These are phyloP conservation scores for Meliscaeva auricollis DNA, from an alignment of 2,888 invertebrate genomes.

Conservation along the genomic window DNA sequence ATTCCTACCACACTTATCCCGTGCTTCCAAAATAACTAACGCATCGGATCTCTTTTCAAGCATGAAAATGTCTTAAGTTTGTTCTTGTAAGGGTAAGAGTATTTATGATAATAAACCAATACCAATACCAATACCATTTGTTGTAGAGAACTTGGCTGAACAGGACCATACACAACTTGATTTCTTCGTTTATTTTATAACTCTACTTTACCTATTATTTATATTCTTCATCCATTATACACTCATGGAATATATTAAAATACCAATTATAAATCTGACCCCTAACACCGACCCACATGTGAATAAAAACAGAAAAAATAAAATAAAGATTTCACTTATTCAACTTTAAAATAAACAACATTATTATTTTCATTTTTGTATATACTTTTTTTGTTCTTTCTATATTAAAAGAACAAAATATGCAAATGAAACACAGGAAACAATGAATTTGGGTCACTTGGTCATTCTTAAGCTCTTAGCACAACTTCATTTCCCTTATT, in stretches of 20 bases:
- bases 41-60: too few relatives aligned
- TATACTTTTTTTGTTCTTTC: neutral
- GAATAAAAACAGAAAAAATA: conserved; percentile 1
- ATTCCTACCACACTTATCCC: too few relatives aligned
- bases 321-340: conserved; percentile 28
- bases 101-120: too few relatives aligned
- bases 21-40: too few relatives aligned
- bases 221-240: too few relatives aligned
- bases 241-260: conserved; percentile 39
- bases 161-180: too few relatives aligned
- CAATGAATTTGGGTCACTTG: conserved; percentile 66
- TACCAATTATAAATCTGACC: conserved; percentile 28
- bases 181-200: too few relatives aligned
- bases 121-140: too few relatives aligned
- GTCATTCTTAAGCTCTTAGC: conserved; percentile 54
- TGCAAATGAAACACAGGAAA: conserved; percentile 60
- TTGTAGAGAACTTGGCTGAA: too few relatives aligned
- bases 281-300: conserved; percentile 33
- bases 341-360: conserved; percentile 19
- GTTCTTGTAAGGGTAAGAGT: too few relatives aligned
- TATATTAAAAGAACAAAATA: conserved; percentile 48
- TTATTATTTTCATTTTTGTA: neutral
- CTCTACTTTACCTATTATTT: too few relatives aligned
- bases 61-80: too few relatives aligned
- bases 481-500: conserved; percentile 40